phyloP scores from a whole-genome alignment of 2,888 invertebrate species.

The Scaptomyza tumidula region DNA sequence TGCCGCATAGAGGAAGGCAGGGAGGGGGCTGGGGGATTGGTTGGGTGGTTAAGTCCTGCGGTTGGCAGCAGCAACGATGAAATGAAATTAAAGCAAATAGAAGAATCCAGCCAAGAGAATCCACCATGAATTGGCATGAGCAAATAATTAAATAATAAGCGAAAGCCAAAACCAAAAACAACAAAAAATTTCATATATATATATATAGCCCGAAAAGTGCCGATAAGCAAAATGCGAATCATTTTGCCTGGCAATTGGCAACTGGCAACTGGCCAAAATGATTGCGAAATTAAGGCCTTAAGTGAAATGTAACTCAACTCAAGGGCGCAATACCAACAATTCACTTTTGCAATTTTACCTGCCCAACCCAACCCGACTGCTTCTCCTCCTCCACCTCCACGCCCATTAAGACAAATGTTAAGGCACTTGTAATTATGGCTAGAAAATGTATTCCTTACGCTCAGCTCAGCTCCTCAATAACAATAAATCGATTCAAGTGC shows the following conservation, averaged over 20 bases:
- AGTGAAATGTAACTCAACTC: conserved; percentile 30
- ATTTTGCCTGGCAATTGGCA: conserved; percentile 53
- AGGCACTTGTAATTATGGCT: conserved; percentile 75
- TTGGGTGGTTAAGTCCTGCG: conserved; percentile 29
- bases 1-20: conserved; percentile 37
- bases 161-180: conserved; percentile 38
- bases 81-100: conserved; percentile 70
- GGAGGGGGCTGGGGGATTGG: not conserved
- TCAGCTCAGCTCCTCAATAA: conserved; percentile 60
- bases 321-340: not conserved
- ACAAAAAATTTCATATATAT: not conserved
- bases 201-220: conserved; percentile 13
- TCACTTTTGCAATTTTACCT: conserved; percentile 46
- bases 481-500: conserved; percentile 76
- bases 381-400: not conserved
- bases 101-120: conserved; percentile 29
- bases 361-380: not conserved
- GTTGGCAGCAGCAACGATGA: conserved; percentile 70
- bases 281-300: conserved; percentile 36
- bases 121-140: conserved; percentile 68
- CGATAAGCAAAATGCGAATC: conserved; percentile 38
- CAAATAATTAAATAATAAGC: conserved; percentile 76
- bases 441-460: conserved; percentile 50
- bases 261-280: conserved; percentile 49
- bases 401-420: conserved; percentile 46